Evolutionary conservation across 2,888 invertebrate genomes (phyloP), one percentile per base, ranked within the genome.

Genomic region (Eilema sororculum): DNA sequence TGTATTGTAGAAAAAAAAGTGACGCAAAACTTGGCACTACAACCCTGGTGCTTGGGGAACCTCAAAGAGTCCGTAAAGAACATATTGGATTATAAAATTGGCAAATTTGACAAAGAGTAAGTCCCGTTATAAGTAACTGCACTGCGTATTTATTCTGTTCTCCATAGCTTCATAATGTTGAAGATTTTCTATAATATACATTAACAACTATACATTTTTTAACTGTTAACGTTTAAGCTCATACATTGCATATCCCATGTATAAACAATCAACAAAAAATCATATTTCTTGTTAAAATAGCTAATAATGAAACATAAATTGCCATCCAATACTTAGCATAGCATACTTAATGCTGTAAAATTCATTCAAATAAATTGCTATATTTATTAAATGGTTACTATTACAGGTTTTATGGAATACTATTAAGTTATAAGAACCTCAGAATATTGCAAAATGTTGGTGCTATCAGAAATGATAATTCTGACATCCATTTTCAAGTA

Each of bases 351-450:
- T n/a, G n/a, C n/a, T n/a, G n/a, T n/a, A n/a, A n/a, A n/a, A n/a
- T n/a, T n/a, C n/a, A n/a, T n/a, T n/a, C n/a, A n/a, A n/a, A n/a
- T n/a, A n/a, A n/a, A n/a, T n/a, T n/a, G n/a, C n/a, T n/a, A n/a
- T n/a, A n/a, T n/a, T n/a, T n/a, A 20, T 60, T 13, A 33, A n/a
- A 25, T 25, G 52, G 97, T 61, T 94, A 95, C 81, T 63, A 9
- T 95, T 96, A 62, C 89, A 97, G 97, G 69, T 95, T 97, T 65
- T 93, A 96, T 85, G 97, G 97, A 30, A 96, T 97, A 75, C 88
- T 97, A 3, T 87, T 97, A 72, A 96, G 97, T 68, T 97, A 96
- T 84, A 96, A 96, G 86, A 97, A 97, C 83, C 93, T 97, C 12
- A 96, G 96, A 78, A 86, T 97, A 30, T 83, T 96, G 20, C 96